These are phyloP conservation scores for Melopsittacus undulatus DNA, from an alignment of 2,797 vertebrate genomes.

Conservation along the genomic window DNA sequence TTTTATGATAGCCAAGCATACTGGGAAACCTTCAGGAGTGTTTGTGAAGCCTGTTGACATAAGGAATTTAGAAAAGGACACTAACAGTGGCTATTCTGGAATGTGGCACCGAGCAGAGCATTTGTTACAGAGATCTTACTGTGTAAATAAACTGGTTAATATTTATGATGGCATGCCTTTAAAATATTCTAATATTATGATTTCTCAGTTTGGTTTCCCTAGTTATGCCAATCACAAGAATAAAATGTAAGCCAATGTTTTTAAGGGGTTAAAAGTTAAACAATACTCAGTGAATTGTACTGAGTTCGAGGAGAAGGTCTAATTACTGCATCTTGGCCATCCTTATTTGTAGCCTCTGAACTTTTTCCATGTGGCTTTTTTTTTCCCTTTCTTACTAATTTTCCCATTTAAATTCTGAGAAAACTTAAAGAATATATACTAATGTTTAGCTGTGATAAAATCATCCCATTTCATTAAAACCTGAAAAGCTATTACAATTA, in stretches of 20 bases:
- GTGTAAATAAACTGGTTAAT: conserved; percentile 87
- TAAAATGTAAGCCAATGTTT: conserved; percentile 75
- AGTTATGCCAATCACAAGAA: conserved; percentile 92
- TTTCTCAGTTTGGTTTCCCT: conserved; percentile 95
- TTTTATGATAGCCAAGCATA: conserved; percentile 84
- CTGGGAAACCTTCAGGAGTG: conserved; percentile 83
- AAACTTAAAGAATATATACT: neutral
- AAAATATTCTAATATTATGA: conserved; percentile 91
- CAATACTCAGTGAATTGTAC: neutral
- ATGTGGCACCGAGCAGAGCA: conserved; percentile 96
- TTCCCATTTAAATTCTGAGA: neutral
- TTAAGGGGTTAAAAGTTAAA: neutral
- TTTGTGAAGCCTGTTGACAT: conserved; percentile 93
- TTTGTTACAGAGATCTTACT: conserved; percentile 92
- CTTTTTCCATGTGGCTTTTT: neutral
- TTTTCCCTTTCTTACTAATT: neutral
- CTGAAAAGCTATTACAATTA: neutral
- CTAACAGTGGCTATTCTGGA: conserved; percentile 87
- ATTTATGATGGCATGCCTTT: conserved; percentile 92
- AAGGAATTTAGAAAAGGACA: conserved; percentile 90
- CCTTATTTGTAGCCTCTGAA: neutral
- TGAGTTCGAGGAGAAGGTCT: conserved; percentile 9
- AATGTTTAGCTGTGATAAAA: neutral
- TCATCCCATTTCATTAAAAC: neutral
- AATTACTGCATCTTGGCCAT: conserved; percentile 43